phyloP scores from a whole-genome alignment of 2,797 vertebrate genomes.

The Petrocephalus sullivani region DNA sequence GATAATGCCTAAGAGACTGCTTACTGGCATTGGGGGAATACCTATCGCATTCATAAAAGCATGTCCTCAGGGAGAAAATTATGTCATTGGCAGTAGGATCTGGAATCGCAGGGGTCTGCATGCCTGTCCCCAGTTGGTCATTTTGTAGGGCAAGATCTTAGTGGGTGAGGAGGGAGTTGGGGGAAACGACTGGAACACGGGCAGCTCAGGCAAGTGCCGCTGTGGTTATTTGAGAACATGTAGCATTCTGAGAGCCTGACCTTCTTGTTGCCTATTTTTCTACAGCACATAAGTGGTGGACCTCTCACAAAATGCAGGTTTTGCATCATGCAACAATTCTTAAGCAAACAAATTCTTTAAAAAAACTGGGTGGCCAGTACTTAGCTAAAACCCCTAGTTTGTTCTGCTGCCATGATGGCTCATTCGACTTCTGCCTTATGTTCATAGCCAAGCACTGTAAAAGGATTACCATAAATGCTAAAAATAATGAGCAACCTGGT shows the following conservation, averaged over 20 bases:
- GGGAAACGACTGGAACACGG: neutral
- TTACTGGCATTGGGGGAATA: neutral
- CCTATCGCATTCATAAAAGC: neutral
- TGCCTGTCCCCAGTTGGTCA: neutral
- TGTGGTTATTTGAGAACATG: neutral
- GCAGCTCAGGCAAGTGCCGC: neutral
- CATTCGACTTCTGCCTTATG: neutral
- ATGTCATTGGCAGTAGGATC: neutral
- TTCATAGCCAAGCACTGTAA: neutral
- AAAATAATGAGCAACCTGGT: constrained; percentile 1
- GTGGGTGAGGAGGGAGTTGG: neutral
- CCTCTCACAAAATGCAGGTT: neutral
- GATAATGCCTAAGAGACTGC: neutral
- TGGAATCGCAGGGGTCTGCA: neutral
- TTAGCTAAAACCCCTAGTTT: neutral
- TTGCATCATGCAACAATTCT: neutral
- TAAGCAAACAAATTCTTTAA: neutral
- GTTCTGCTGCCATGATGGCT: neutral
- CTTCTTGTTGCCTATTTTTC: neutral
- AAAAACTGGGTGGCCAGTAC: neutral
- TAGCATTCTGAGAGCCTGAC: neutral
- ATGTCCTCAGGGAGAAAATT: neutral
- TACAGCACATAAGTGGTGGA: neutral
- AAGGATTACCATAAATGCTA: constrained; percentile 2
- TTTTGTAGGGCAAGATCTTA: neutral